A percentile compares a stretch with the other conserved stretches of the same genome.
Conservation (phyloP, 1,140 invertebrate species). For the Polyergus mexicanus region DNA sequence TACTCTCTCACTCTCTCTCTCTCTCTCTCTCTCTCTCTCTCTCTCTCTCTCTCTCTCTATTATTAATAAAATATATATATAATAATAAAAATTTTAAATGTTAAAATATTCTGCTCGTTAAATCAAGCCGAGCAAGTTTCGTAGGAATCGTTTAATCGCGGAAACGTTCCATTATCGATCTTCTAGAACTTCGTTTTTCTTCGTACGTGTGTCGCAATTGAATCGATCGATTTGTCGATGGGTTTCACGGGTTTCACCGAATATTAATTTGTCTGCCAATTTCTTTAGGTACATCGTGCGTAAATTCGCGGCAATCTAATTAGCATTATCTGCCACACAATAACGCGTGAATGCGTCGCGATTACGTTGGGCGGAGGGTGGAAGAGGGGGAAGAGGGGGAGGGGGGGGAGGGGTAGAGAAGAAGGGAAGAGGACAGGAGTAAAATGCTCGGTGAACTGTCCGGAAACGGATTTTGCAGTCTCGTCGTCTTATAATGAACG, state of each 20-base stretch:
- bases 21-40: no score
- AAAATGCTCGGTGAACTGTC: slow-evolving; percentile 40
- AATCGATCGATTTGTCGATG: slow-evolving; percentile 70
- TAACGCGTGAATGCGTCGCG: slow-evolving; percentile 70
- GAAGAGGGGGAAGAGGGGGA: no score
- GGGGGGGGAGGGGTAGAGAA: no score
- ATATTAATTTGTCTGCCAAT: slow-evolving; percentile 76
- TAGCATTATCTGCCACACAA: slow-evolving; percentile 67
- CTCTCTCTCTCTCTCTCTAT: no score
- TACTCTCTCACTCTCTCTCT: no score
- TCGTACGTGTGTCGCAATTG: slow-evolving; percentile 64
- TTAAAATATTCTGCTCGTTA: not conserved
- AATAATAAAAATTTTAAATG: not conserved
- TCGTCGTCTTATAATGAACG: slow-evolving; percentile 62
- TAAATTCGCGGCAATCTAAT: slow-evolving; percentile 74
- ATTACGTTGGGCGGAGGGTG: slow-evolving; percentile 47
- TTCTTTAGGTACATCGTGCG: slow-evolving; percentile 73
- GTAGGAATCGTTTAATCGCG: not conserved
- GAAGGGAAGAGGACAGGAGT: not conserved
- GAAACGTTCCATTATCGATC: slow-evolving; percentile 55
- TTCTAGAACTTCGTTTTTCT: slow-evolving; percentile 34
- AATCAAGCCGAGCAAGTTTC: not conserved
- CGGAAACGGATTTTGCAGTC: slow-evolving; percentile 60
- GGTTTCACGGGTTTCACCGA: slow-evolving; percentile 63
- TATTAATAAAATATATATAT: not conserved